Evolutionary conservation across 2,113 vertebrate genomes (phyloP).

Genomic region (Damaliscus lunatus): DNA sequence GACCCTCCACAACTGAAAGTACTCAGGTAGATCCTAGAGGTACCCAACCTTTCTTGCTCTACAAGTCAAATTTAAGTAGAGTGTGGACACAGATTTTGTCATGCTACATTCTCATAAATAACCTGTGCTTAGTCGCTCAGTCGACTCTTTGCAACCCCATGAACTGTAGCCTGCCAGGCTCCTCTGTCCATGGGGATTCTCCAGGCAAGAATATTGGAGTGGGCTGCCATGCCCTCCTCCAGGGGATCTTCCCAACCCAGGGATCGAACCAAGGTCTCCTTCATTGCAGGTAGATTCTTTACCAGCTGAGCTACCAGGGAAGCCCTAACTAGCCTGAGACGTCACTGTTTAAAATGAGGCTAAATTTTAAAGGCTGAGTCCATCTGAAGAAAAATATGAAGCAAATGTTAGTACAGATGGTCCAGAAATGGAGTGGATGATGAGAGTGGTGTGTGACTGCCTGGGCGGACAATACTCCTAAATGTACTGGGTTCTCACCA

Average conservation of each 20-base stretch:
- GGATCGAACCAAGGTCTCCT: background rate
- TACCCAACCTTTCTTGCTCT: background rate
- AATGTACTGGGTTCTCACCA: background rate
- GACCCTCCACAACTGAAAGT: accelerated
- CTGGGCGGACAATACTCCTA: background rate
- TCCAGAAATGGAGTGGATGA: background rate
- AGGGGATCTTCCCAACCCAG: background rate
- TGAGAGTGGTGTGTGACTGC: accelerated
- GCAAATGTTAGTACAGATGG: background rate
- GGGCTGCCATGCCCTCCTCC: background rate
- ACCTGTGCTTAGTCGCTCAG: background rate
- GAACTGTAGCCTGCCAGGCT: background rate
- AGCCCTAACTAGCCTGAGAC: background rate
- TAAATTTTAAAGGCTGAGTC: background rate
- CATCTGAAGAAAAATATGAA: background rate
- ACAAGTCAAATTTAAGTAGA: background rate
- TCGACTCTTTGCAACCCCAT: background rate
- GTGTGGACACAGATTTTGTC: background rate
- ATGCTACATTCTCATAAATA: background rate
- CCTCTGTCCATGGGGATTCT: background rate
- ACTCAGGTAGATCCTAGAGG: background rate
- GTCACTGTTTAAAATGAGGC: background rate
- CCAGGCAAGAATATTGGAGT: background rate
- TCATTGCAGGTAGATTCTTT: background rate
- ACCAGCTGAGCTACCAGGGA: background rate